Evolutionary conservation across 2,797 vertebrate species (phyloP).

Genomic region (Anabas testudineus): DNA sequence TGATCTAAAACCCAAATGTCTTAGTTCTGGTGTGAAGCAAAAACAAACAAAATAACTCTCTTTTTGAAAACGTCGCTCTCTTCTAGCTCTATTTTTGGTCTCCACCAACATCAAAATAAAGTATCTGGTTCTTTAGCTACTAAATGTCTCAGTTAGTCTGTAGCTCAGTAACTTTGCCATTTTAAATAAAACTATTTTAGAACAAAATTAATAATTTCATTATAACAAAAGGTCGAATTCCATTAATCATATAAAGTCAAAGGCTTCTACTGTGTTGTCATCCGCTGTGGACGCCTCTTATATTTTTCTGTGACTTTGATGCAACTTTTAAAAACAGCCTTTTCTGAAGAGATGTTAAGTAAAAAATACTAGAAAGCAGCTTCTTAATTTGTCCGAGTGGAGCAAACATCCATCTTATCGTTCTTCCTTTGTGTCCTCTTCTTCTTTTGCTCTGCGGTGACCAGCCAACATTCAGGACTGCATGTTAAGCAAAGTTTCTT

Average conservation of each 20-base stretch:
- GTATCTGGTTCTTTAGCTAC: too few relatives aligned
- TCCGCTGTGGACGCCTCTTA: not conserved
- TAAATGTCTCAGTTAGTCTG: too few relatives aligned
- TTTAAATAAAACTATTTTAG: too few relatives aligned
- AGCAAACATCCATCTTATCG: constrained; percentile 48
- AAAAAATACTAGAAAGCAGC: not conserved
- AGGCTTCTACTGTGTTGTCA: not conserved
- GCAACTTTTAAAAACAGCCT: not conserved
- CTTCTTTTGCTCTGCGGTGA: constrained; percentile 39
- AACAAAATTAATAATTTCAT: too few relatives aligned
- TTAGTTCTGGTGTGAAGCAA: too few relatives aligned
- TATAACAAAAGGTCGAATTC: too few relatives aligned
- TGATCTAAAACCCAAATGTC: too few relatives aligned
- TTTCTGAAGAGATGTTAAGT: constrained; percentile 4
- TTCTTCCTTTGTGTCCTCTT: constrained; percentile 31
- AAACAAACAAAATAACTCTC: too few relatives aligned
- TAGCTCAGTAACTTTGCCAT: too few relatives aligned
- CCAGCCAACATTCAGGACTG: constrained; percentile 64
- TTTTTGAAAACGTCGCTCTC: too few relatives aligned
- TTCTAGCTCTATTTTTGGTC: constrained; percentile 8
- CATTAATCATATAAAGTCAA: too few relatives aligned
- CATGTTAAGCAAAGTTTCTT: constrained; percentile 77
- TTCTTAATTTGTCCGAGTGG: not conserved
- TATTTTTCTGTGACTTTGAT: not conserved
- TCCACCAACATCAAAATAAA: not conserved